These are phyloP conservation scores for Acanthosoma haemorrhoidale DNA, from an alignment of 2,888 invertebrate species.

Conservation along the genomic window DNA sequence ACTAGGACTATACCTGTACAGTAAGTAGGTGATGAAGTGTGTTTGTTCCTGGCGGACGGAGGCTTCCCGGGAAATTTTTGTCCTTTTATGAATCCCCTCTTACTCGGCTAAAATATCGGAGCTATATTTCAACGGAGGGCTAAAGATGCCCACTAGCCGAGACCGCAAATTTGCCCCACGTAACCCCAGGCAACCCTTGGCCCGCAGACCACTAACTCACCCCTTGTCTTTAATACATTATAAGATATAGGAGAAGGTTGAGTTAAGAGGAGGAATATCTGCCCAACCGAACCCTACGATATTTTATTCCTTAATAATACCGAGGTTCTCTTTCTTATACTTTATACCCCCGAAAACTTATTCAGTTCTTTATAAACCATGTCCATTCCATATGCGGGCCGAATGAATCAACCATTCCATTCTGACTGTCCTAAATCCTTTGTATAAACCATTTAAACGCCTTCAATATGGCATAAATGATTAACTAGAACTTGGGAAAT, in stretches of 20 bases:
- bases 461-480: too few species aligned
- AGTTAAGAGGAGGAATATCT: neutral
- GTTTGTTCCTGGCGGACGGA: neutral
- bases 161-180: slow-evolving; percentile 12
- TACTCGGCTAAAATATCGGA: slow-evolving; percentile 12
- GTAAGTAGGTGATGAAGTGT: slow-evolving; percentile 10
- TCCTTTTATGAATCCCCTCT: slow-evolving; percentile 22
- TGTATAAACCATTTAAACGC: too few species aligned
- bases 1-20: slow-evolving; percentile 1
- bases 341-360: too few species aligned
- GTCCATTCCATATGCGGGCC: too few species aligned
- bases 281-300: neutral
- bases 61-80: slow-evolving; percentile 21
- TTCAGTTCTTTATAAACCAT: too few species aligned
- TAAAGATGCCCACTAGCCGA: neutral
- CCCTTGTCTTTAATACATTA: slow-evolving; percentile 26
- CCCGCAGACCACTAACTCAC: slow-evolving; percentile 9
- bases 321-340: neutral
- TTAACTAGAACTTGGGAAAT: neutral
- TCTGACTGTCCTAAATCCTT: too few species aligned
- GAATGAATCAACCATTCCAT: too few species aligned
- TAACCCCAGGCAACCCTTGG: neutral
- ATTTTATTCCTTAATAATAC: slow-evolving; percentile 6
- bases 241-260: slow-evolving; percentile 11
- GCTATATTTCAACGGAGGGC: slow-evolving; percentile 21